Percentiles rank a stretch among this genome's conserved stretches.
Conservation (phyloP, 2,888 invertebrate species). For the Orthosia gracilis region DNA sequence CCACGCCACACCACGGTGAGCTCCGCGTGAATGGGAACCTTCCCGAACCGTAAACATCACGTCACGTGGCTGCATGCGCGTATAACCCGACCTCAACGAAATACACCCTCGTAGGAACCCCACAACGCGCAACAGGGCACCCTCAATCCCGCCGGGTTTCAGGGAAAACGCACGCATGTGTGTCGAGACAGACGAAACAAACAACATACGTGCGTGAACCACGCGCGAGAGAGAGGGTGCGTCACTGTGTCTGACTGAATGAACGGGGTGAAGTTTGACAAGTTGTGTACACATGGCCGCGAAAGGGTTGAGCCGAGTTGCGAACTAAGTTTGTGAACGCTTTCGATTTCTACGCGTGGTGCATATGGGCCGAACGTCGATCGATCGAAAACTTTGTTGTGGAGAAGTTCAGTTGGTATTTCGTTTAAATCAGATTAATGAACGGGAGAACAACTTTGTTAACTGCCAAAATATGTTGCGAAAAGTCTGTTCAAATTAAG, state of each 20-base stretch:
- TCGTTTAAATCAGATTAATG: constrained; percentile 74
- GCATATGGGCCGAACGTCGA: constrained; percentile 85
- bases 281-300: constrained; percentile 84
- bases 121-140: constrained; percentile 60
- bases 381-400: constrained; percentile 83
- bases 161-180: constrained; percentile 82
- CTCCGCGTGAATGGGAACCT: constrained; percentile 81
- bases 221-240: constrained; percentile 82
- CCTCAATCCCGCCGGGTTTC: constrained; percentile 71
- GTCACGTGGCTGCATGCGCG: constrained; percentile 77
- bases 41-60: constrained; percentile 75
- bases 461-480: constrained; percentile 61
- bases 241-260: constrained; percentile 85
- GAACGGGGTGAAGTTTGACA: constrained; percentile 86
- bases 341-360: constrained; percentile 88
- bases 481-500: constrained; percentile 65
- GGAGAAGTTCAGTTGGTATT: constrained; percentile 74
- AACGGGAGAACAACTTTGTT: constrained; percentile 52
- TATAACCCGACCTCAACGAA: constrained; percentile 74
- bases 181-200: constrained; percentile 78
- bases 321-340: constrained; percentile 82
- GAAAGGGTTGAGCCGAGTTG: constrained; percentile 87
- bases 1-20: constrained; percentile 34
- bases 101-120: constrained; percentile 60
- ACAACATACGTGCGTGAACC: constrained; percentile 85